These are phyloP conservation scores for Steatocranus sp. DNA, from an alignment of 2,797 vertebrate species.

Conservation along the genomic window DNA sequence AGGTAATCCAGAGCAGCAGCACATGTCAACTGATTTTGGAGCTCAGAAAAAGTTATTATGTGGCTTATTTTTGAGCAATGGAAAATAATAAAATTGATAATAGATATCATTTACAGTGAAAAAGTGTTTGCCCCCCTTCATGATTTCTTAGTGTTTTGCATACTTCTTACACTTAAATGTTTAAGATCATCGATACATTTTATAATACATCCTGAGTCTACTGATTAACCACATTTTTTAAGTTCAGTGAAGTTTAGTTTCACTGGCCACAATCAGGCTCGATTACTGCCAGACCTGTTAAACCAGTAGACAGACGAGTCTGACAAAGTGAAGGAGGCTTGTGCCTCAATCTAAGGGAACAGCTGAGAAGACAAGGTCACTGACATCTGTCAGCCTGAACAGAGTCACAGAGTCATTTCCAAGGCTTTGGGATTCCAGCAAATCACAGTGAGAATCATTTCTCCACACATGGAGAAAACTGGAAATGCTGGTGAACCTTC, in stretches of 20 bases:
- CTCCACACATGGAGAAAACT: background rate
- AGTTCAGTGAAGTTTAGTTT: background rate
- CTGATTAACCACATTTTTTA: background rate
- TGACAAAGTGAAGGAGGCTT: background rate
- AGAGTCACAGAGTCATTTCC: background rate
- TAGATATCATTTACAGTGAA: background rate
- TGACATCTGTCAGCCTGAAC: background rate
- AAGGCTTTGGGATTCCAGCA: background rate
- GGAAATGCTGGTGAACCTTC: background rate
- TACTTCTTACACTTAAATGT: no score
- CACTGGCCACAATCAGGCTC: background rate
- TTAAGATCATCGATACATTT: no score
- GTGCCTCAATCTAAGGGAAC: background rate
- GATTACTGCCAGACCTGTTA: rapidly evolving
- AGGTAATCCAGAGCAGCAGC: background rate
- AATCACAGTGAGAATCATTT: background rate
- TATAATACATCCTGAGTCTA: no score
- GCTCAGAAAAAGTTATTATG: background rate
- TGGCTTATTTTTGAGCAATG: background rate
- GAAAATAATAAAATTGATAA: background rate
- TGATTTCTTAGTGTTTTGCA: no score
- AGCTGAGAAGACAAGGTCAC: background rate
- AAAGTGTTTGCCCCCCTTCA: no score
- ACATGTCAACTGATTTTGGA: background rate
- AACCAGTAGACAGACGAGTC: rapidly evolving